Percentiles rank a stretch among this genome's conserved stretches.
Conservation (phyloP, 2,797 vertebrate species). For the Melanogrammus aeglefinus region DNA sequence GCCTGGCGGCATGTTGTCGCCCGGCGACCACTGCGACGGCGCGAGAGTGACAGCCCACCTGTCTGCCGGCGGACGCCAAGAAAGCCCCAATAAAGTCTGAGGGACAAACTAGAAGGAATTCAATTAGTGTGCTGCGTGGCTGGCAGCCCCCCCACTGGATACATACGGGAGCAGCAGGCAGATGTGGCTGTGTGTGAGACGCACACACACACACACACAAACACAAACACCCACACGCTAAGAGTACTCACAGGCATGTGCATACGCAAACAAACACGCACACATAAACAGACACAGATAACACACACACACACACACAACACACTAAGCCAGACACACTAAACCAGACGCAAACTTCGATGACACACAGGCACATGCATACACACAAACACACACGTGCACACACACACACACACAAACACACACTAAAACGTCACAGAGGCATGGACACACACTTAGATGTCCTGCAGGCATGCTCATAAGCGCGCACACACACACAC, state of each 20-base stretch:
- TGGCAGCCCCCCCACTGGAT: slow-evolving; percentile 45
- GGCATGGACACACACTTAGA: not conserved
- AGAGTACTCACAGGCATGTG: too few species aligned
- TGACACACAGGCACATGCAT: not conserved
- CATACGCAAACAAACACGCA: not conserved
- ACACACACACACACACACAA: not conserved
- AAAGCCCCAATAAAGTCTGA: slow-evolving; percentile 59
- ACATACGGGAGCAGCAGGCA: not conserved
- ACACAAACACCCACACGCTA: not conserved
- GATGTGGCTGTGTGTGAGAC: not conserved
- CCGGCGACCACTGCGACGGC: slow-evolving; percentile 28
- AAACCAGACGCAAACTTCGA: not conserved
- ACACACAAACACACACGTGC: too few species aligned
- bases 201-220: not conserved
- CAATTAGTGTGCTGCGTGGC: slow-evolving; percentile 60
- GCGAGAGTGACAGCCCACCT: slow-evolving; percentile 64
- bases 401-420: not conserved
- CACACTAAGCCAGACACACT: not conserved
- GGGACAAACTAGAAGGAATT: slow-evolving; percentile 66
- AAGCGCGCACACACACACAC: slow-evolving; percentile 26
- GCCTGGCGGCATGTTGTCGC: slow-evolving; percentile 26
- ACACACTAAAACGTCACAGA: not conserved
- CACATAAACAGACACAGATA: not conserved
- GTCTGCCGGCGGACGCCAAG: slow-evolving; percentile 63
- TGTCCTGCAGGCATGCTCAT: not conserved